A percentile compares a stretch with the other conserved stretches of the same genome.
Evolutionary conservation across 1,140 invertebrate species (phyloP).

Genomic region (Cherax destructor): DNA sequence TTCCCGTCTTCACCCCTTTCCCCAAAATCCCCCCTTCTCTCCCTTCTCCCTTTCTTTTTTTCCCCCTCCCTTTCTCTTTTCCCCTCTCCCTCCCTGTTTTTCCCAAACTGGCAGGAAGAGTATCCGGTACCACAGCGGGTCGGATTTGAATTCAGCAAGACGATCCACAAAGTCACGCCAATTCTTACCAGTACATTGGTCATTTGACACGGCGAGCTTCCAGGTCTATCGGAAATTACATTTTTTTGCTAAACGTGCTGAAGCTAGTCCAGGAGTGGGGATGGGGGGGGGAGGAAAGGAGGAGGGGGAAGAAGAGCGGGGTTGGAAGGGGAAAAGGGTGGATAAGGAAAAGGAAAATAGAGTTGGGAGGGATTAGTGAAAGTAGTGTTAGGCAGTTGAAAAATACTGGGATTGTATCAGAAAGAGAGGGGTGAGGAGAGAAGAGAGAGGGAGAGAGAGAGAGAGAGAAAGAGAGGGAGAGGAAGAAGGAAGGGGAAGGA

Average conservation of each 20-base stretch:
- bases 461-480: background rate
- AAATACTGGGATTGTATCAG: too few species aligned
- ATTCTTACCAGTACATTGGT: slow-evolving; percentile 47
- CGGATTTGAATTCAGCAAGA: background rate
- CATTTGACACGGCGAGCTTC: slow-evolving; percentile 21
- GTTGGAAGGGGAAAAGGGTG: background rate
- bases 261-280: slow-evolving; percentile 4
- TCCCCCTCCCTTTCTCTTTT: background rate
- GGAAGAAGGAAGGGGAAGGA: background rate
- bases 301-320: background rate
- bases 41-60: background rate
- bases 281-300: background rate
- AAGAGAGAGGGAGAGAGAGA: too few species aligned
- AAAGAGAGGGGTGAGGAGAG: too few species aligned
- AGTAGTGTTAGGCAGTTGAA: too few species aligned
- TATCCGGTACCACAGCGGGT: background rate
- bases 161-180: slow-evolving; percentile 12
- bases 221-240: slow-evolving; percentile 51
- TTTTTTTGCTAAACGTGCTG: slow-evolving; percentile 53
- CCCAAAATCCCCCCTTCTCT: too few species aligned
- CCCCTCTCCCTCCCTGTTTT: background rate
- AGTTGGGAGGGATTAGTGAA: background rate
- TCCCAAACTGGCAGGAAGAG: background rate
- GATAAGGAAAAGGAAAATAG: background rate
- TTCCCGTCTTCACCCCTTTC: too few species aligned